phyloP scores from a whole-genome alignment of 2,888 invertebrate genomes.

The Eledona agricola region DNA sequence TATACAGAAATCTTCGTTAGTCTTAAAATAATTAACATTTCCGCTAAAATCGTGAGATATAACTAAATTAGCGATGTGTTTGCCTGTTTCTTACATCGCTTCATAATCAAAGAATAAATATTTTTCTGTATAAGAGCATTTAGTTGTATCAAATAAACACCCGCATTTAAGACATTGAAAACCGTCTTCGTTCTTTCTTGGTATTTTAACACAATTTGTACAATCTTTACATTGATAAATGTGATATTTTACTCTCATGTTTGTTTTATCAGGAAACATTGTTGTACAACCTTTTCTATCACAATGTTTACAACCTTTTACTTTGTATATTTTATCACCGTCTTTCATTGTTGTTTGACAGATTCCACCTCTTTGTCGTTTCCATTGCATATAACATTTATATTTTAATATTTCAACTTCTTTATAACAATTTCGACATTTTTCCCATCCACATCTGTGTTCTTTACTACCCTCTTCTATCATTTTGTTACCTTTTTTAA shows the following conservation, averaged over 20 bases:
- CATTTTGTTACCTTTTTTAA: slow-evolving; percentile 26
- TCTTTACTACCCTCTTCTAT: slow-evolving; percentile 23
- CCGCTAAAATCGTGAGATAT: too few relatives aligned
- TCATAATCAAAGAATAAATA: too few relatives aligned
- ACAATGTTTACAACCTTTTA: slow-evolving; percentile 25
- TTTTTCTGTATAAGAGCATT: slow-evolving; percentile 2
- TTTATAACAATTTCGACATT: slow-evolving; percentile 25
- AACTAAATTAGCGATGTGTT: too few relatives aligned
- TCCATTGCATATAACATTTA: slow-evolving; percentile 28
- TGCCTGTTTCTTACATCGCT: background rate
- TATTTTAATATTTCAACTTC: slow-evolving; percentile 20
- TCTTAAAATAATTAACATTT: too few relatives aligned
- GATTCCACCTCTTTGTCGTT: slow-evolving; percentile 23
- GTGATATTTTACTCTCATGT: slow-evolving; percentile 9
- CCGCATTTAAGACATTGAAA: slow-evolving; percentile 13
- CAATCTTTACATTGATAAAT: too few relatives aligned
- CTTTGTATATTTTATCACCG: slow-evolving; percentile 22
- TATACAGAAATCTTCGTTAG: too few relatives aligned
- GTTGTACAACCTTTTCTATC: slow-evolving; percentile 20
- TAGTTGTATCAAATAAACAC: slow-evolving; percentile 7
- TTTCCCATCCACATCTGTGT: slow-evolving; percentile 25
- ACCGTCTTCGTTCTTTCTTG: slow-evolving; percentile 2
- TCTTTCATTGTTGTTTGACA: slow-evolving; percentile 23
- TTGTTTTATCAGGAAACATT: slow-evolving; percentile 17
- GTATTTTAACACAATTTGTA: slow-evolving; percentile 19